Evolutionary conservation across 2,888 invertebrate genomes (phyloP), one percentile per base, ranked within the genome.

Genomic region (Elmis aenea): DNA sequence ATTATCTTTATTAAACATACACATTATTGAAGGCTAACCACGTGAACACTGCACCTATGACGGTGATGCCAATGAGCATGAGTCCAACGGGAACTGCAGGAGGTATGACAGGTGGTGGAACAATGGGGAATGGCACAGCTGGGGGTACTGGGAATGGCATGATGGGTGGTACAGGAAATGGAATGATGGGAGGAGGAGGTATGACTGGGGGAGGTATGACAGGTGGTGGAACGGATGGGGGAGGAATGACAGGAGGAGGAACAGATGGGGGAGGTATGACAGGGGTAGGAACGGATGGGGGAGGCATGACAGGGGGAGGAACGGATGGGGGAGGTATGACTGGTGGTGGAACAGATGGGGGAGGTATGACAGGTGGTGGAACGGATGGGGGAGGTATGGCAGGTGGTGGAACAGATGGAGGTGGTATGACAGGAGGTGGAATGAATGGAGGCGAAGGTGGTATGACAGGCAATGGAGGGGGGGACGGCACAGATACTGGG

Each of bases 21-120:
- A n/a, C n/a, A n/a, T n/a, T n/a, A n/a, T n/a, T n/a, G n/a, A n/a
- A n/a, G n/a, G n/a, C n/a, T n/a, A n/a, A n/a, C 5, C 27, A 44
- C 21, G 37, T 20, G 9, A 44, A 42, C 22, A 42, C 35, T 6
- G 53, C 58, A 5, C 58, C 61, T 4, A 58, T 62, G 3, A 41
- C 59, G 5, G 48, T 70, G 66, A 68, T 70, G 61, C 67, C 70
- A 1, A 67, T 71, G 67, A 62, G 60, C 46, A 60, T 66, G 61
- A 57, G 51, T 44, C 60, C 61, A 12, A 61, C 62, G 22, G 58
- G 29, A 10, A 46, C 36, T 14, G 41, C 31, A 36, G 48, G 38
- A 38, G 43, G 40, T 41, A 46, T 36, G 63, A 31, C 16, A 26
- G 45, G 30, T 28, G 39, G 29, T 26, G 42, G 28, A 23, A 42